Percentiles rank a stretch among this genome's conserved stretches.
Conservation (phyloP, 1,140 invertebrate genomes). For the Trachelipus rathkii region DNA sequence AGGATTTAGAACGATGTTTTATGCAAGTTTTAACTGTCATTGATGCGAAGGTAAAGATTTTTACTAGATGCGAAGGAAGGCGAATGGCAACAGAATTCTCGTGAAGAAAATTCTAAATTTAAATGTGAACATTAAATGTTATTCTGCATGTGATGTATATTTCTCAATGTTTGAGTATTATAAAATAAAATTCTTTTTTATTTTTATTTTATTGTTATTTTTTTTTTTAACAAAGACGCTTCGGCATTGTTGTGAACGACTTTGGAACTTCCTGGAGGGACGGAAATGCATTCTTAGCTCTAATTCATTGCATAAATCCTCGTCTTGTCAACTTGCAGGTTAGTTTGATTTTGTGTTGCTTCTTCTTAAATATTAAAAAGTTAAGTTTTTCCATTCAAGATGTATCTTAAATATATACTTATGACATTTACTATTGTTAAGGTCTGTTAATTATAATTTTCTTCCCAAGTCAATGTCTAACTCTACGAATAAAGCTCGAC, state of each 20-base stretch:
- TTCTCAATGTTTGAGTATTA: no score
- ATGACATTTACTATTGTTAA: neutral
- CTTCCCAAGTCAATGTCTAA: conserved; percentile 63
- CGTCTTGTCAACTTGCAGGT: conserved; percentile 75
- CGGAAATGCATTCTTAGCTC: conserved; percentile 90
- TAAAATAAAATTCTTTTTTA: neutral
- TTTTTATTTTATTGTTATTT: conserved; percentile 21
- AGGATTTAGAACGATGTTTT: no score
- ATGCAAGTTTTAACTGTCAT: no score
- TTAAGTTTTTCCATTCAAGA: no score
- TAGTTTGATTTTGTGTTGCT: neutral
- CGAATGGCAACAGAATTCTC: no score
- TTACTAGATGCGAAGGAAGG: no score
- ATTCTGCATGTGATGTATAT: no score
- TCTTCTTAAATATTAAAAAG: no score
- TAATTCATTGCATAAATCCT: conserved; percentile 91
- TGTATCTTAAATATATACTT: no score
- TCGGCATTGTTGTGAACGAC: conserved; percentile 82
- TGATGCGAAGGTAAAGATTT: no score
- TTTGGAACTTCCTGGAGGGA: conserved; percentile 97
- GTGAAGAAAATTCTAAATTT: no score
- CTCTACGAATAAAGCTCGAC: conserved; percentile 69
- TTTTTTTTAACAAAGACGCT: conserved; percentile 60
- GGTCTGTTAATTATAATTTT: neutral
- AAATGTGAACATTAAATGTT: no score